A percentile compares a stretch with the other conserved stretches of the same genome.
Evolutionary conservation across 2,113 vertebrate species (phyloP).

Genomic region (Piprites chloris): DNA sequence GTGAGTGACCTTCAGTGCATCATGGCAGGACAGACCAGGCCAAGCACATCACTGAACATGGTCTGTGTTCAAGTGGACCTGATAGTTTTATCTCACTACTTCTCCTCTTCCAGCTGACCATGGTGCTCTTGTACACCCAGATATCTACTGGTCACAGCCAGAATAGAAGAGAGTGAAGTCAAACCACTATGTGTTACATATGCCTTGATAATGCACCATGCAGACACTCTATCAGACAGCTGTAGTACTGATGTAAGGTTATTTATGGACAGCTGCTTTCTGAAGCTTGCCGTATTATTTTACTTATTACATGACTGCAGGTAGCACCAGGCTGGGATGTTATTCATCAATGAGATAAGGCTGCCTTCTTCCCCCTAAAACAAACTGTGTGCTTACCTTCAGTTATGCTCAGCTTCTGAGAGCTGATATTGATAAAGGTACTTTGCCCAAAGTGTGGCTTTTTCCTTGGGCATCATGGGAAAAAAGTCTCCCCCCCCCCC

Average conservation of each 20-base stretch:
- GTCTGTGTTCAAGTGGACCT: fast-evolving
- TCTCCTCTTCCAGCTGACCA: background rate
- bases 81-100: background rate
- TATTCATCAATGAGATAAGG: background rate
- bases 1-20: background rate
- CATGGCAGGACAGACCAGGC: background rate
- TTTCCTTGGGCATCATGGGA: background rate
- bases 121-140: background rate
- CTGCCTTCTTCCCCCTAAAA: background rate
- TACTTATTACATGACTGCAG: background rate
- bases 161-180: background rate
- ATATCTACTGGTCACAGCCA: background rate
- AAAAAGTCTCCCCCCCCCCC: too few species aligned
- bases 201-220: background rate
- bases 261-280: background rate
- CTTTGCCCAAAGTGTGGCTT: background rate
- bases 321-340: background rate
- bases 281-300: background rate
- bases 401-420: background rate
- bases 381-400: background rate
- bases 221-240: background rate
- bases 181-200: background rate
- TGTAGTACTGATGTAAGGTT: background rate
- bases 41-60: background rate
- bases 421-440: background rate